Evolutionary conservation across 1,140 invertebrate species (phyloP), one percentile per base, ranked within the genome.

Genomic region (Pseudomyrmex cubaensis): DNA sequence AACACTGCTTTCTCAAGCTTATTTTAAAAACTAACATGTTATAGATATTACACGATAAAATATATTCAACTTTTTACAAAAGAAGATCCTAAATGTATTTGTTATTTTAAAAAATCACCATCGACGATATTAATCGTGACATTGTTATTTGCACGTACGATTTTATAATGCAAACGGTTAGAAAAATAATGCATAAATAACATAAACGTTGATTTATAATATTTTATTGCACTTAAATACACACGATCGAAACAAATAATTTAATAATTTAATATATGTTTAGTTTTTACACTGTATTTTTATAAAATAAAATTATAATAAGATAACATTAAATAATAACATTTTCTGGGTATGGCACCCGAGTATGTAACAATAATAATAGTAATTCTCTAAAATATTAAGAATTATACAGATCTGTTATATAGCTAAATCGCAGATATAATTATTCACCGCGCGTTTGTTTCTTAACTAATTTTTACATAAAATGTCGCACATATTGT

Each of bases 291-390:
- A 70, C 46, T 15, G 13, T 44, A 67, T 59, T 57, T 69, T 9
- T n/a, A 56, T 59, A 22, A 57, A 8, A 17, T 56, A 17, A 9
- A 48, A 48, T 13, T n/a, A 12, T 48, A 15, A 1, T 44, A 85
- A 44, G 2, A 44, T 72, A n/a, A 46, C 61, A 0, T 82, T 76
- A 75, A 67, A 20, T 61, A 20, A 13, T 87, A 62, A 84, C 48
- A 73, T 73, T 87, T 82, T 70, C 63, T 92, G 90, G 87, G 90
- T 92, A 94, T 94, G 93, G 93, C 93, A 93, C 89, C 91, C 91
- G 85, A 89, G 89, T 83, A 75, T 25, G 73, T 84, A 87, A 25
- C 25, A 3, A 15, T 66, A 82, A 63, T 78, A 84, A 76, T 59
- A 35, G 5, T 35, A 35, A 35, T 35, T 35, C 5, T 35, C 35